These are phyloP conservation scores for Carcharodon carcharias DNA, from an alignment of 2,797 vertebrate genomes.

Conservation along the genomic window DNA sequence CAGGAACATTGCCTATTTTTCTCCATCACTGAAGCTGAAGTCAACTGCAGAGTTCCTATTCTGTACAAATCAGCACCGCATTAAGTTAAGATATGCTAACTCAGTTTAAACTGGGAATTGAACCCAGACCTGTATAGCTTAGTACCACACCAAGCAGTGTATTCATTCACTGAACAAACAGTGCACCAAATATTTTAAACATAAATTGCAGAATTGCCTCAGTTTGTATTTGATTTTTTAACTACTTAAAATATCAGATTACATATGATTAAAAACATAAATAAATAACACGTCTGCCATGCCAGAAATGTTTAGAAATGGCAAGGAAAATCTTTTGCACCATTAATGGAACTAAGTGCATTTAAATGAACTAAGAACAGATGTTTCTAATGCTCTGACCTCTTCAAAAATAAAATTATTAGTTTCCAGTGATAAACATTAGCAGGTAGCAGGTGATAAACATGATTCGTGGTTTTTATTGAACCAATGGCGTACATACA, in stretches of 20 bases:
- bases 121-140: not conserved
- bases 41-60: not conserved
- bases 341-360: not conserved
- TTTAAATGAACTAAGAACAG: not conserved
- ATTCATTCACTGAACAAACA: not conserved
- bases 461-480: not conserved
- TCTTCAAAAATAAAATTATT: not conserved
- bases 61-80: not conserved
- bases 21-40: not conserved
- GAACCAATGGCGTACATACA: no score
- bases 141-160: not conserved
- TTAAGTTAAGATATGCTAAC: not conserved
- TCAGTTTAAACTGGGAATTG: not conserved
- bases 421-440: not conserved
- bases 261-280: not conserved
- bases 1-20: not conserved
- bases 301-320: not conserved
- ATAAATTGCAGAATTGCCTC: not conserved
- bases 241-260: not conserved
- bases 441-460: not conserved
- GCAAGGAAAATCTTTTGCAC: not conserved
- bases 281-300: not conserved
- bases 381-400: not conserved
- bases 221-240: not conserved
- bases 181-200: not conserved